These are phyloP conservation scores for Solea solea DNA, from an alignment of 2,113 vertebrate species.

Conservation along the genomic window DNA sequence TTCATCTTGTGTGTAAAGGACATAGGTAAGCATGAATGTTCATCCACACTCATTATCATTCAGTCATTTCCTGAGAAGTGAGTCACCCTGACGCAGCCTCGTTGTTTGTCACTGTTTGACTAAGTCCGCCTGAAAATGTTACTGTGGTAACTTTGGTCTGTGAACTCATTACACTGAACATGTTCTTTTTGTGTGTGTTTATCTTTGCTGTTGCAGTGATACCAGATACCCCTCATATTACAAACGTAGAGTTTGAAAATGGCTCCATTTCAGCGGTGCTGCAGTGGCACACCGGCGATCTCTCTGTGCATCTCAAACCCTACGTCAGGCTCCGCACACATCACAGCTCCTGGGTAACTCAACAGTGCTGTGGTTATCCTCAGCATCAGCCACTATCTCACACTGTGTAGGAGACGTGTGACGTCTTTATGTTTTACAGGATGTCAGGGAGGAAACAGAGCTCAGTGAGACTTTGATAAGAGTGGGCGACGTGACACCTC, in stretches of 20 bases:
- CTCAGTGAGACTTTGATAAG: conserved; percentile 22
- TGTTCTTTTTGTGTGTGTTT: conserved; percentile 3
- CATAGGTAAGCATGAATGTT: conserved; percentile 49
- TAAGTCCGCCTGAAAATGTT: conserved; percentile 5
- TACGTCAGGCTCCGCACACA: conserved; percentile 52
- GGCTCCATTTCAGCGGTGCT: conserved; percentile 46
- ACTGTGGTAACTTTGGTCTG: not conserved
- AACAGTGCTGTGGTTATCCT: not conserved
- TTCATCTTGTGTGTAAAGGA: conserved; percentile 55
- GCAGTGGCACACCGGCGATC: conserved; percentile 64
- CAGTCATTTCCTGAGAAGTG: conserved; percentile 12
- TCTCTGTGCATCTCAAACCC: conserved; percentile 13
- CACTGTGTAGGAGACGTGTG: not conserved
- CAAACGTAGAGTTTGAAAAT: conserved; percentile 55
- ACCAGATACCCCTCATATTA: conserved; percentile 72
- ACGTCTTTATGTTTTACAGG: conserved; percentile 41
- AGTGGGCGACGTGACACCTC: conserved; percentile 58
- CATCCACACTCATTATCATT: too few species aligned
- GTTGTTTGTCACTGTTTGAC: conserved; percentile 27
- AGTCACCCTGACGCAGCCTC: conserved; percentile 23
- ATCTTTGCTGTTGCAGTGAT: conserved; percentile 60
- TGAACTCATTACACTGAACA: not conserved
- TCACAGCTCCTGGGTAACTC: conserved; percentile 68
- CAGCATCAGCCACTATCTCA: not conserved
- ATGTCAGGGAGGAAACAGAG: conserved; percentile 28